Evolutionary conservation across 2,888 invertebrate genomes (phyloP), one percentile per base, ranked within the genome.

Genomic region (Phyllotreta striolata): DNA sequence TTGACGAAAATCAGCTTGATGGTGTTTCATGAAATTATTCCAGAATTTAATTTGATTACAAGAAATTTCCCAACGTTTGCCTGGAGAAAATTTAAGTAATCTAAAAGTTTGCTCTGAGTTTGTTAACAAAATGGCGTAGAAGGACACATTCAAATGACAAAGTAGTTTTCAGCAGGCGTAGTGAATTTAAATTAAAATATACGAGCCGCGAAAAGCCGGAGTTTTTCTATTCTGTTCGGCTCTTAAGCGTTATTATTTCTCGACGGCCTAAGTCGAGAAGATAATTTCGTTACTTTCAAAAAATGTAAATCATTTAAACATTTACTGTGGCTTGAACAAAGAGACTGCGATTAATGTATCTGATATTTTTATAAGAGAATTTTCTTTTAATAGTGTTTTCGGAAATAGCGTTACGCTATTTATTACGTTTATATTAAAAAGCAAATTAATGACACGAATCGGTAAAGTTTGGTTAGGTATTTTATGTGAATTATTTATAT

Each of bases 181-280:
- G 55, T 55, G 60, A 60, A 64, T 64, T 60, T 49, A 55, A 64
- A 64, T 60, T 60, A 51, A 60, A 64, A 55, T 62, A 56, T 49
- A 51, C 49, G 49, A 37, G 13, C 47, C 35, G 57, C 39, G 57
- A 57, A 57, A 57, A 38, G 44, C 43, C 12, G 10, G 39, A 38
- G 34, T 57, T 57, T 47, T 38, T 47, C 57, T 46, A 47, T 46
- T 57, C 46, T 9, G 37, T 38, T 37, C 46, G 6, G 7, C 57
- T 38, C 13, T 12, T 57, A 38, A 47, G 57, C 47, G 57, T 14
- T 57, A 46, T 46, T 57, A 57, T 57, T 37, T 47, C 37, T 44
- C 56, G 47, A 38, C 35, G 46, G 44, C 56, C 56, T 44, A 56
- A 46, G 57, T 39, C 38, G 47, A 9, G 39, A 57, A 12, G 34